Conservation (phyloP, 2,797 vertebrate genomes). For the Gephyroberyx darwinii region DNA sequence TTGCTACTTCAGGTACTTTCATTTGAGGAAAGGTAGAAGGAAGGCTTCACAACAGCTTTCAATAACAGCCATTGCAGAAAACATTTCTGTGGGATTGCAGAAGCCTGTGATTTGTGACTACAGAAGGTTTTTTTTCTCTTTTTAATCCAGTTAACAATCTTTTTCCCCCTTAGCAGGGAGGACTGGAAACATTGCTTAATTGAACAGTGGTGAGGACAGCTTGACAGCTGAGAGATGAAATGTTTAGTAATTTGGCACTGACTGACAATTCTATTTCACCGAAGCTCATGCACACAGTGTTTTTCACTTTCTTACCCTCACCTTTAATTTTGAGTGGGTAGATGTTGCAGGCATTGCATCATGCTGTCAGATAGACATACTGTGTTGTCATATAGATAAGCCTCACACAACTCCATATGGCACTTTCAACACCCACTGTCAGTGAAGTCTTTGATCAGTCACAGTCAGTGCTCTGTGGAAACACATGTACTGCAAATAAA, state of each 20-base stretch:
- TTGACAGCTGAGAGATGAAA: constrained; percentile 38
- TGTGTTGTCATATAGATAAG: constrained; percentile 46
- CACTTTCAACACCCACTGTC: constrained; percentile 39
- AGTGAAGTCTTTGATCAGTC: constrained; percentile 31
- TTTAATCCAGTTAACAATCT: constrained; percentile 9
- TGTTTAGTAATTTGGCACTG: constrained; percentile 28
- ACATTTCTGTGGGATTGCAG: background rate
- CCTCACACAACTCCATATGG: constrained; percentile 15
- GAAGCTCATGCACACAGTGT: constrained; percentile 36
- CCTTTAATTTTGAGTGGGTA: constrained; percentile 44
- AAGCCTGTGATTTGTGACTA: constrained; percentile 29
- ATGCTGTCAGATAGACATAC: constrained; percentile 47
- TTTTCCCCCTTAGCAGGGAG: constrained; percentile 8
- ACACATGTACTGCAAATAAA: constrained; percentile 23
- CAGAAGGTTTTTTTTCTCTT: background rate
- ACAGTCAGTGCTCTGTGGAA: constrained; percentile 18
- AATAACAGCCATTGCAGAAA: constrained; percentile 7
- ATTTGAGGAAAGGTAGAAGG: background rate
- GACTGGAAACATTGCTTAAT: constrained; percentile 37
- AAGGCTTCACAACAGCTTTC: background rate
- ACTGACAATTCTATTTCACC: constrained; percentile 44
- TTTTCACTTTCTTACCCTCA: constrained; percentile 21
- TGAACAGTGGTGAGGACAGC: constrained; percentile 17
- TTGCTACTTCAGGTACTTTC: constrained; percentile 16
- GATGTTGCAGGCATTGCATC: constrained; percentile 41